phyloP scores from a whole-genome alignment of 1,140 invertebrate species.

The Triops cancriformis region DNA sequence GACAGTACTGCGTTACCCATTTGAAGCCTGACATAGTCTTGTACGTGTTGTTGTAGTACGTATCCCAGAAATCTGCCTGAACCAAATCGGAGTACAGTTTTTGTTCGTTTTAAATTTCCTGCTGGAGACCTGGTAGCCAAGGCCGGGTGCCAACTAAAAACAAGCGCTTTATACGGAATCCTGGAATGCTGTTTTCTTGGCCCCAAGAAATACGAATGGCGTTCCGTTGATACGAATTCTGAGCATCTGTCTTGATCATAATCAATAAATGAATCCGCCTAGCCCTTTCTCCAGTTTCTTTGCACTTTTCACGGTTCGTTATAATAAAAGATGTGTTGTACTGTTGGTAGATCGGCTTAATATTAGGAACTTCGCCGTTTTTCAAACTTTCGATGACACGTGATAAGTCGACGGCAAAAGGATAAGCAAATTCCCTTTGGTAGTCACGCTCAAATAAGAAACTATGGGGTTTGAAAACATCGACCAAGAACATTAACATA shows the following conservation, averaged over 20 bases:
- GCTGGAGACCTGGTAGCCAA: conserved; percentile 43
- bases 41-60: conserved; percentile 87
- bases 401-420: conserved; percentile 43
- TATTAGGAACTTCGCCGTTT: conserved; percentile 43
- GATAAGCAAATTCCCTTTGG: conserved; percentile 56
- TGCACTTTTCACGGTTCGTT: conserved; percentile 39
- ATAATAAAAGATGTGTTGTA: conserved; percentile 49
- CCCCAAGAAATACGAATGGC: conserved; percentile 78
- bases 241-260: conserved; percentile 71
- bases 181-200: conserved; percentile 61
- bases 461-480: conserved; percentile 45
- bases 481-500: conserved; percentile 54
- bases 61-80: conserved; percentile 59
- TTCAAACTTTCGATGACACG: conserved; percentile 44
- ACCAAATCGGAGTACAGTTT: conserved; percentile 64
- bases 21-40: conserved; percentile 83
- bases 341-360: conserved; percentile 47
- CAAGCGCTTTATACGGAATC: conserved; percentile 64
- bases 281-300: too few relatives aligned
- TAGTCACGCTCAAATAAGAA: conserved; percentile 59
- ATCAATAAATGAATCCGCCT: conserved; percentile 53
- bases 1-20: conserved; percentile 69
- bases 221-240: conserved; percentile 55
- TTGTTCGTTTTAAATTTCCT: conserved; percentile 54
- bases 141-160: conserved; percentile 61